phyloP scores from a whole-genome alignment of 1,140 invertebrate species.

The Pomacea maculata region DNA sequence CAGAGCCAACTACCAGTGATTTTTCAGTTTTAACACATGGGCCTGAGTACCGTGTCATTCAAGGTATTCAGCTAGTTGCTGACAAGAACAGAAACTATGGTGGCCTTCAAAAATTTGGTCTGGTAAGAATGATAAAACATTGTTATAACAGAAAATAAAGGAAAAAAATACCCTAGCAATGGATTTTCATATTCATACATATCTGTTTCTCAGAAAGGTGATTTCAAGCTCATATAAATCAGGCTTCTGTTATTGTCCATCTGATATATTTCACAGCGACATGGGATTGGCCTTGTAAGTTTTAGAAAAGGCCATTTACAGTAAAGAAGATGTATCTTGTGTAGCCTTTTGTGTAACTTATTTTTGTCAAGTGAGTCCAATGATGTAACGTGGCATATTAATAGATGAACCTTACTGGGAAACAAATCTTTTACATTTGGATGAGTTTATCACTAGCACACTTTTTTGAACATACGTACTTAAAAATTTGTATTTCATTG shows the following conservation, averaged over 20 bases:
- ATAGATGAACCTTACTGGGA: neutral
- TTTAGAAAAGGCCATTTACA: no score
- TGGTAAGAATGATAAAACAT: constrained; percentile 59
- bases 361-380: neutral
- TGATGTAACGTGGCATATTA: neutral
- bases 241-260: no score
- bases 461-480: neutral
- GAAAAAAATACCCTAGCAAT: no score
- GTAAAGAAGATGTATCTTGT: no score
- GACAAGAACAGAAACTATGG: constrained; percentile 85
- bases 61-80: constrained; percentile 90
- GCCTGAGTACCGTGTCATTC: constrained; percentile 82
- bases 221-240: no score
- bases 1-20: constrained; percentile 84
- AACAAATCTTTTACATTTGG: neutral
- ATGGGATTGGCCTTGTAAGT: no score
- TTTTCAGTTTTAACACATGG: constrained; percentile 94
- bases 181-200: no score
- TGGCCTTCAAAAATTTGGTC: constrained; percentile 92
- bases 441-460: neutral
- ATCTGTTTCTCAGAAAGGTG: no score
- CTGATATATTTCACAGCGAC: no score
- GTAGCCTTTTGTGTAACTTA: no score
- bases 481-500: no score
- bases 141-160: no score